Evolutionary conservation across 2,888 invertebrate genomes (phyloP), one percentile per base, ranked within the genome.

Genomic region (Tenthredo amoena): DNA sequence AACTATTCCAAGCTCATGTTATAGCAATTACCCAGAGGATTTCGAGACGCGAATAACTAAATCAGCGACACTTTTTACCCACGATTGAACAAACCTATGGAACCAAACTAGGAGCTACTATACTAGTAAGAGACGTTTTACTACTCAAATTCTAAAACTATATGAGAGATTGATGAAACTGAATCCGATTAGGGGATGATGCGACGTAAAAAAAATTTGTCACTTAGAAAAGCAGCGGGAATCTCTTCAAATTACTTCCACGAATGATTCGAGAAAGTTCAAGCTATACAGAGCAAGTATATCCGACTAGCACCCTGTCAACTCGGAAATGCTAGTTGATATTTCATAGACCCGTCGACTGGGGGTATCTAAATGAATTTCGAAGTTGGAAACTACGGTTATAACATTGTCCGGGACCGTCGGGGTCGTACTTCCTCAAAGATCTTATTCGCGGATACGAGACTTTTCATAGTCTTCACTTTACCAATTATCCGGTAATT

Each of bases 1-100:
- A 74, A 77, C 77, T 77, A 55, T 77, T 77, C 40, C 77, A 55
- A 77, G 50, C 77, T 26, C 47, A 77, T 15, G 77, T 55, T 77
- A 55, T 77, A 15, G 34, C 77, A 77, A 77, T n/a, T n/a, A 50
- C 77, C 68, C 55, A 34, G 77, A 31, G 55, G 77, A 50, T 77
- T 26, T 55, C 55, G 15, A 31, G 31, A 50, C 50, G 18, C 55
- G 50, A 77, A 77, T 77, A 55, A 77, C 55, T 50, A 18, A 47
- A 31, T 77, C 77, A 18, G 77, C 34, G 34, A 47, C 77, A 50
- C 15, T 55, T 31, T 77, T 26, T 50, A 26, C 31, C 12, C 2
- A 6, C 50, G 31, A 50, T 77, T 77, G 31, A 47, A 31, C 21
- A 40, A 72, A 40, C 9, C 72, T 50, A 5, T 10, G 21, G 10